Percentiles rank a stretch among this genome's conserved stretches.
phyloP scores from a whole-genome alignment of 2,797 vertebrate species.

The Oryzias dopingdopingensis region DNA sequence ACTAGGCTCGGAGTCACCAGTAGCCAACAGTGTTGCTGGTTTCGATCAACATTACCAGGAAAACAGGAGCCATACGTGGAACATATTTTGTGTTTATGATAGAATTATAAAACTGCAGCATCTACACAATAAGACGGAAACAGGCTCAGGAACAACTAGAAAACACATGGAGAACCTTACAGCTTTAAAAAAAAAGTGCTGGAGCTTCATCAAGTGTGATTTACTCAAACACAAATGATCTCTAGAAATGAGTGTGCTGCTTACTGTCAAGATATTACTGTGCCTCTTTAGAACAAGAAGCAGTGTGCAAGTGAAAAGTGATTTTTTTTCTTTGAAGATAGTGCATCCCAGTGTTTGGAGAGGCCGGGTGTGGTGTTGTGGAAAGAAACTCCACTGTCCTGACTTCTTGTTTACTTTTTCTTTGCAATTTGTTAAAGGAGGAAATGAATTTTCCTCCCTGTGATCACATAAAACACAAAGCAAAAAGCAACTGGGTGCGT shows the following conservation, averaged over 20 bases:
- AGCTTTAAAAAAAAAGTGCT: background rate
- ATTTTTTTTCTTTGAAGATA: conserved; percentile 3
- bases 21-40: conserved; percentile 22
- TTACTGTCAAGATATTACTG: background rate
- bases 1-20: no score
- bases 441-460: background rate
- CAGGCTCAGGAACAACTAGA: conserved; percentile 20
- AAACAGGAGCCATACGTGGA: conserved; percentile 27
- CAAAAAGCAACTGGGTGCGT: conserved; percentile 37
- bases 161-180: conserved; percentile 21
- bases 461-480: conserved; percentile 1
- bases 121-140: conserved; percentile 10
- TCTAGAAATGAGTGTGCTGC: background rate
- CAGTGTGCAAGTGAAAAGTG: conserved; percentile 9
- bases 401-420: conserved; percentile 10
- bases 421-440: background rate
- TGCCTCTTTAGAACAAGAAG: conserved; percentile 1
- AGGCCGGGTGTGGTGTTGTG: background rate
- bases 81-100: conserved; percentile 44
- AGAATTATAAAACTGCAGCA: conserved; percentile 40
- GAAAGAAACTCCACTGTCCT: background rate
- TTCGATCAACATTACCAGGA: conserved; percentile 33
- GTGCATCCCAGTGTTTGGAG: background rate
- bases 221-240: background rate
- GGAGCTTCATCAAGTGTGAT: conserved; percentile 9